Evolutionary conservation across 2,113 vertebrate genomes (phyloP).

Genomic region (Pontoporia blainvillei): DNA sequence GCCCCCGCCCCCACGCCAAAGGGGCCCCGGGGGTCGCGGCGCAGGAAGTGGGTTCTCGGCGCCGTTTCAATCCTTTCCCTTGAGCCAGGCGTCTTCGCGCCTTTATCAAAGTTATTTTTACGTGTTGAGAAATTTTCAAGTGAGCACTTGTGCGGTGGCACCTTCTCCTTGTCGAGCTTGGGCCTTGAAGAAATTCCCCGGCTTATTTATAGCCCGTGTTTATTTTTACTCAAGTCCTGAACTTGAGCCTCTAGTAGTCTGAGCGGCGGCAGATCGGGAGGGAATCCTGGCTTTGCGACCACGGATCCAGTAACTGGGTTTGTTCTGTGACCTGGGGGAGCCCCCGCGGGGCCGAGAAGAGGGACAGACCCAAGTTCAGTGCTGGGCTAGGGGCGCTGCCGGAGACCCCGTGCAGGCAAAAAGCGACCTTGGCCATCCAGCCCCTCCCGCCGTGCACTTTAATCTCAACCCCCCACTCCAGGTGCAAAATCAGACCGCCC

Average conservation of each 20-base stretch:
- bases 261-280: background rate
- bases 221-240: background rate
- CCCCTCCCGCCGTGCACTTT: background rate
- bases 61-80: background rate
- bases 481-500: background rate
- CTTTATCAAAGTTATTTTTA: background rate
- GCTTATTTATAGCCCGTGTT: background rate
- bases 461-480: accelerated
- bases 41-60: background rate
- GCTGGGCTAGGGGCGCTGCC: background rate
- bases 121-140: background rate
- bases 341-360: background rate
- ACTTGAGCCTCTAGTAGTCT: background rate
- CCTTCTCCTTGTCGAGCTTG: background rate
- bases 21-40: no score
- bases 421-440: no score
- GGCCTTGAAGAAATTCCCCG: background rate
- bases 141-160: background rate
- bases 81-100: background rate
- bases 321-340: background rate
- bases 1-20: background rate
- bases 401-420: background rate
- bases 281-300: background rate
- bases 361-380: background rate
- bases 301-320: accelerated